Conservation (phyloP, 2,113 vertebrate genomes). For the Limnothrissa miodon region DNA sequence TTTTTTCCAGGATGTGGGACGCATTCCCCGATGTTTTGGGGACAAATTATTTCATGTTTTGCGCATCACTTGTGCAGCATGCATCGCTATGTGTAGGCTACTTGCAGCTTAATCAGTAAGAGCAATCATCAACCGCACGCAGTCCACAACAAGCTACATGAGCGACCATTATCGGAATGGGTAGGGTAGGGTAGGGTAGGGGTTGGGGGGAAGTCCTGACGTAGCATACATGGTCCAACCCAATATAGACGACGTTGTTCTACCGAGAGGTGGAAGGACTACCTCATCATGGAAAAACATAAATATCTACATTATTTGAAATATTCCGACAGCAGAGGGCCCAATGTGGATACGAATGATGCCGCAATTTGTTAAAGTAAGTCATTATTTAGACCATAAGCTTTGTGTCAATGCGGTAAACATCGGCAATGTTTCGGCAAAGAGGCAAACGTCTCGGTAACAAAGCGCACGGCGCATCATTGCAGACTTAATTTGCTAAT, state of each 20-base stretch:
- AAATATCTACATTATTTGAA: background rate
- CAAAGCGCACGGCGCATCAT: conserved; percentile 8
- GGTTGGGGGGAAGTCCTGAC: conserved; percentile 12
- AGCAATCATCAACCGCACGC: background rate
- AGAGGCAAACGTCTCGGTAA: background rate
- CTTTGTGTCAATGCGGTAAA: background rate
- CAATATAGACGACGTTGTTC: background rate
- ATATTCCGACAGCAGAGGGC: background rate
- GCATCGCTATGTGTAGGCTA: no score
- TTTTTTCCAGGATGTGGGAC: no score
- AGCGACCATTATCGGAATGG: background rate
- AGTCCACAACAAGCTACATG: background rate
- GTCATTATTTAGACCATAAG: background rate
- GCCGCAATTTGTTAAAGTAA: background rate
- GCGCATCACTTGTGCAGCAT: background rate
- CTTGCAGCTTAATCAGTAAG: no score
- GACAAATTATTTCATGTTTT: no score
- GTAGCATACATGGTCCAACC: conserved; percentile 15
- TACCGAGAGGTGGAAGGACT: background rate
- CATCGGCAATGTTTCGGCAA: background rate
- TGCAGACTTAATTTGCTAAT: background rate
- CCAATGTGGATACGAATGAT: background rate
- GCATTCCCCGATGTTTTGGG: no score
- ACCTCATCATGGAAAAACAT: conserved; percentile 1
- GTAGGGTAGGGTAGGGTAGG: no score